Percentiles rank a stretch among this genome's conserved stretches.
These are phyloP conservation scores for Tetraodon nigroviridis DNA, from an alignment of 2,113 vertebrate genomes.

Conservation along the genomic window DNA sequence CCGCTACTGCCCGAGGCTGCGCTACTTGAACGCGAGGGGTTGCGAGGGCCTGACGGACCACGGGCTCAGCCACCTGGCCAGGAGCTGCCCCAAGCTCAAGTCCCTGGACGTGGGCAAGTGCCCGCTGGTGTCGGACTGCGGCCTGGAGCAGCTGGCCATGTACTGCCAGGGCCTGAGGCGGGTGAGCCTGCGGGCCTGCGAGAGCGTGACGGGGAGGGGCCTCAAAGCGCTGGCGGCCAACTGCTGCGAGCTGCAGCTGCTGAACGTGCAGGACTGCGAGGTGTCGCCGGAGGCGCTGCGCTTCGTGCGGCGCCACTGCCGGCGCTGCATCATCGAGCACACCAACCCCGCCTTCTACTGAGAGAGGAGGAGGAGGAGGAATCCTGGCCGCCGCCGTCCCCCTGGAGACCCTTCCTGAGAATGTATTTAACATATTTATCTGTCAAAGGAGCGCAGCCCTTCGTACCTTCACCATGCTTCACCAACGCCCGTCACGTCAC, in stretches of 20 bases:
- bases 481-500: constrained; percentile 48
- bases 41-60: constrained; percentile 98
- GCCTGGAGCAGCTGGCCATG: constrained; percentile 88
- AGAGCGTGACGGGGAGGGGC: constrained; percentile 89
- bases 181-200: constrained; percentile 90
- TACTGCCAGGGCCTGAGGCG: constrained; percentile 92
- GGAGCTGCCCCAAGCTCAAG: constrained; percentile 93
- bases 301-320: constrained; percentile 90
- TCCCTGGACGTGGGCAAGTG: constrained; percentile 96
- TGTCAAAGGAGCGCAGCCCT: constrained; percentile 47
- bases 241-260: constrained; percentile 93
- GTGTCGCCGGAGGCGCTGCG: constrained; percentile 89
- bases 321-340: constrained; percentile 95
- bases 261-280: constrained; percentile 97
- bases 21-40: constrained; percentile 95
- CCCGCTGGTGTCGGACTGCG: constrained; percentile 90
- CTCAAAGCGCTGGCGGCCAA: constrained; percentile 90
- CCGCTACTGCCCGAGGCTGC: constrained; percentile 94
- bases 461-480: constrained; percentile 36
- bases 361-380: constrained; percentile 28
- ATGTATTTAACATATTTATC: constrained; percentile 74
- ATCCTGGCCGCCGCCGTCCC: neutral
- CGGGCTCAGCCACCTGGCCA: constrained; percentile 89
- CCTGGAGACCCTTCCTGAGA: constrained; percentile 39
- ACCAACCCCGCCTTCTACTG: constrained; percentile 97